Base-by-base conservation (phyloP, 2,113 vertebrate species). In the Sinocyclocheilus maitianheensis region DNA sequence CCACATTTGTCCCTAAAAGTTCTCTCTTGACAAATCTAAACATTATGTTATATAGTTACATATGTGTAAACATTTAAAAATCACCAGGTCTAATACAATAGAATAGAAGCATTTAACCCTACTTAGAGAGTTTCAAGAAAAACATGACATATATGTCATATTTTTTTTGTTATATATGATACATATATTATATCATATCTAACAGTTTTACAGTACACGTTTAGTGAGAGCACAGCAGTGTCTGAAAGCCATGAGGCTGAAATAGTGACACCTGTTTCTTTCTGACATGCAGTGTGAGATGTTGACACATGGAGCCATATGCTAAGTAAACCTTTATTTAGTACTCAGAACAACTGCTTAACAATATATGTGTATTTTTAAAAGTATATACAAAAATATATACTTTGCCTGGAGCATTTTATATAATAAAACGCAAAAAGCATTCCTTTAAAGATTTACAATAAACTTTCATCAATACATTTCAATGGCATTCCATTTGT, bases 271-370 rank as follows among this genome's bases (percentile, higher is more conserved):
- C 67, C 81, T 37, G 75, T 80, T 78, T 16, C 76, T 63, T 63
- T 62, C 55, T 37, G 83, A 83, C 65, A 1, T 13, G 63, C 65
- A 10, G n/a, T 55, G 12, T 13, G 46, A 69, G 20, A 86, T 88
- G 87, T 90, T 87, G 80, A 83, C 83, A 76, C 62, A 87, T 89
- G 46, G 24, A 63, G 9, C 24, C 18, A 62, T 48, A 76, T 81
- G n/a, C 37, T 65, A 46, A 3, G 1, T 67, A 71, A 83, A 83
- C 26, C 11, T 20, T 71, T 34, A 30, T 65, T 67, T 83, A 30
- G 20, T 34, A 11, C 63, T 10, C 26, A 12, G 51, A 34, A 58
- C 43, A 78, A 34, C 16, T 78, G 53, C 4, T 34, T 37, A 18
- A 58, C 24, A 30, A 58, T 1, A 58, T 16, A 78, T 58, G 24